Percentiles rank a stretch among this genome's conserved stretches.
These are phyloP conservation scores for Bothrops jararaca DNA, from an alignment of 2,113 vertebrate species.

Conservation along the genomic window DNA sequence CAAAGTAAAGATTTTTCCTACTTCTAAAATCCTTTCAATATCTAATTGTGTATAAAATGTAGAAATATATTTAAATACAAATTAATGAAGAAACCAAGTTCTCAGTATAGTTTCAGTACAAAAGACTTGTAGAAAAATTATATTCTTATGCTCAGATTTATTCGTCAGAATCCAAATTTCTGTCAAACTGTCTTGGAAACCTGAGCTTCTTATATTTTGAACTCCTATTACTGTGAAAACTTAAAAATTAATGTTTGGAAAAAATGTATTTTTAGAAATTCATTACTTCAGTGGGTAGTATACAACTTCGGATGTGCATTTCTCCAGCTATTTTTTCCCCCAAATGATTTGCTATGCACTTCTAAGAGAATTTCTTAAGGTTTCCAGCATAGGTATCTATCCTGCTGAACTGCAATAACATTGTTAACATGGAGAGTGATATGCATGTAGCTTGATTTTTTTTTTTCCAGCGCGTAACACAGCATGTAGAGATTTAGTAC, in stretches of 20 bases:
- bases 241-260: background rate
- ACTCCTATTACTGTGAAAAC: background rate
- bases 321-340: background rate
- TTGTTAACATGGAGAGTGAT: background rate
- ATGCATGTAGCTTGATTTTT: background rate
- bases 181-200: background rate
- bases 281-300: background rate
- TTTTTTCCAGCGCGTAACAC: background rate
- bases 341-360: background rate
- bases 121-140: background rate
- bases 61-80: background rate
- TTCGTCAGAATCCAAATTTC: background rate
- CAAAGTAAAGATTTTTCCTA: background rate
- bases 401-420: background rate
- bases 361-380: background rate
- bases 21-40: background rate
- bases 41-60: background rate
- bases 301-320: background rate
- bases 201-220: background rate
- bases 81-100: background rate
- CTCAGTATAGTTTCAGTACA: background rate
- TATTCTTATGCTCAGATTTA: background rate
- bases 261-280: too few species aligned
- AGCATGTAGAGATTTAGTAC: background rate
- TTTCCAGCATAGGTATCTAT: background rate